Evolutionary conservation across 23 tunicate species (phyloP), one percentile per base, ranked within the genome.

Genomic region (Oikopleura vanhoeffeni): DNA sequence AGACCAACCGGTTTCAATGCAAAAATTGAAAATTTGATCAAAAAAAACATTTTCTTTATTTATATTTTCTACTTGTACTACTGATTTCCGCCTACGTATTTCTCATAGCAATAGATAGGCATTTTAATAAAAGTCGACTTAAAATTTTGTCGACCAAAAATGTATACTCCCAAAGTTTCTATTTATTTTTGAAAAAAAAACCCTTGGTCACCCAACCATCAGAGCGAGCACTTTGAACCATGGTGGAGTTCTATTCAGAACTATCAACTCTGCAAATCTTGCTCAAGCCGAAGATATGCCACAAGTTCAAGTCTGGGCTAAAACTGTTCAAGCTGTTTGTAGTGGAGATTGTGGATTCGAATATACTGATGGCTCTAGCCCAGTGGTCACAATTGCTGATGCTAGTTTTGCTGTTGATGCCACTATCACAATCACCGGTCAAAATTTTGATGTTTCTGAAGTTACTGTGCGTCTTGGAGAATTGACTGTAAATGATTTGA

Each of bases 311-410:
- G 36, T 71, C 32, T 71, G 79, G 79, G 79, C 79, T 76, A 86
- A 86, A 30, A 49, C 40, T 41, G 40, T 85, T 0, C 57, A 39
- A 39, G 92, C 89, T 40, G 86, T 71, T 34, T 89, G 92, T 67
- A 38, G n/a, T 40, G 57, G 76, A 24, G 38, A 83, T 4, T 91
- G 96, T 41, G 76, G 41, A 1, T 91, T 84, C 41, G 41, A 41
- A 0, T 91, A 49, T 83, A 40, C 35, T 39, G 79, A 40, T 0
- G 41, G 83, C 39, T 30, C 77, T 40, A 85, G 88, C 41, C 91
- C 96, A 0, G 41, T 24, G 0, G 86, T 91, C 34, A 84, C 91
- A 8, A 8, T 83, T 34, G 0, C 64, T 32, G 13, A 35, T 24
- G 76, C 88, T 4, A 41, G 40, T n/a, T 40, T 35, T 3, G 67